Conservation (phyloP, 2,888 invertebrate genomes). For the Magallana nippona region DNA sequence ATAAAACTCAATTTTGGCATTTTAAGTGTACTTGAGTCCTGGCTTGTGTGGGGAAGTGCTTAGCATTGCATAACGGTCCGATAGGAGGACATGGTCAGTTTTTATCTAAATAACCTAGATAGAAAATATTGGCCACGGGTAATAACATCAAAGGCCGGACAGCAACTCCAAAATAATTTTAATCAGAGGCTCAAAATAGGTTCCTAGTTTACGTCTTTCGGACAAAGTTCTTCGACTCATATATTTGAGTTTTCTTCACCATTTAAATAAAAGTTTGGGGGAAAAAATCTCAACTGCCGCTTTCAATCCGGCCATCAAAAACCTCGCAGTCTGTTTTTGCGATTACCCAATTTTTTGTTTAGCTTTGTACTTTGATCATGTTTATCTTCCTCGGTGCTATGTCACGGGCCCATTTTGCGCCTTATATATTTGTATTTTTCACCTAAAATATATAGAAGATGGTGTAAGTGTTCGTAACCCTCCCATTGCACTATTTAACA, state of each 20-base stretch:
- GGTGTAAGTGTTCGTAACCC: background rate
- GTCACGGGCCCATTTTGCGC: too few species aligned
- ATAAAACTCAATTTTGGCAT: slow-evolving; percentile 46
- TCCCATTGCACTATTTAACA: background rate
- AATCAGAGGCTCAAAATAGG: slow-evolving; percentile 21
- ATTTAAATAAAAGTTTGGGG: background rate
- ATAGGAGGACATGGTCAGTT: slow-evolving; percentile 40
- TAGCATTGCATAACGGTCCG: slow-evolving; percentile 38
- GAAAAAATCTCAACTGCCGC: background rate
- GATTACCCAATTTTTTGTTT: background rate
- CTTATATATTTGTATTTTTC: slow-evolving; percentile 1
- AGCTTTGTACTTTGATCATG: background rate
- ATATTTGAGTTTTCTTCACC: background rate
- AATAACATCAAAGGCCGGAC: slow-evolving; percentile 31
- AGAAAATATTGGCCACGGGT: slow-evolving; percentile 42
- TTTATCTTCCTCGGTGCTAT: too few species aligned
- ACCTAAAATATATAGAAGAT: slow-evolving; percentile 29
- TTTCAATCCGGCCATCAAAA: too few species aligned
- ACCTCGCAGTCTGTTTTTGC: too few species aligned
- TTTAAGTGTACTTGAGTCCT: slow-evolving; percentile 38
- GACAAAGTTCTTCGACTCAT: too few species aligned
- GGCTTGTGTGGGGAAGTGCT: slow-evolving; percentile 37
- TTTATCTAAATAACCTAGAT: slow-evolving; percentile 46
- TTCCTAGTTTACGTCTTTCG: too few species aligned
- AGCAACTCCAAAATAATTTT: slow-evolving; percentile 15